Evolutionary conservation across 2,113 vertebrate genomes (phyloP).

Genomic region (Ictalurus punctatus): DNA sequence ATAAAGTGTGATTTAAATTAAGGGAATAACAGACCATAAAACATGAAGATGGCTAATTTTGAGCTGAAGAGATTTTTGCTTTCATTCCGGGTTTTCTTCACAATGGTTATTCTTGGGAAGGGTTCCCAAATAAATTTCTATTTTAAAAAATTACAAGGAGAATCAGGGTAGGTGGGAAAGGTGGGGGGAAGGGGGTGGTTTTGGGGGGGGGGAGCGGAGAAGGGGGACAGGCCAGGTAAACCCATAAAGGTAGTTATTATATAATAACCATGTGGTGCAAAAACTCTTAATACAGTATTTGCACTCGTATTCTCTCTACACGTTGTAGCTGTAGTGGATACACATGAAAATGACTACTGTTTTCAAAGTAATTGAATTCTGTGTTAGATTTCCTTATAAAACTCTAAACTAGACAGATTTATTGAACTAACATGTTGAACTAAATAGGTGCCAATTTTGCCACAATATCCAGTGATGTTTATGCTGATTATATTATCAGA

Average conservation of each 20-base stretch:
- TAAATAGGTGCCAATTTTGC: neutral
- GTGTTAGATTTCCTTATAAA: neutral
- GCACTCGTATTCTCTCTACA: neutral
- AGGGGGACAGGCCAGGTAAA: neutral
- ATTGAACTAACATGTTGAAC: neutral
- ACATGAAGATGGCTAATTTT: neutral
- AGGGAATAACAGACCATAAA: neutral
- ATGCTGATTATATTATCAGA: neutral
- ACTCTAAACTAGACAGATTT: neutral
- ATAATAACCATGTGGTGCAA: neutral
- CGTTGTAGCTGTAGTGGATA: neutral
- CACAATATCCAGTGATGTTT: neutral
- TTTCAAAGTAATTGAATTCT: neutral
- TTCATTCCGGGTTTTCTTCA: neutral
- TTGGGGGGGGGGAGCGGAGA: too few species aligned
- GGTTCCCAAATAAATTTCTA: neutral
- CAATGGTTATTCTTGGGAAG: neutral
- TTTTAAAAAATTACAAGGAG: neutral
- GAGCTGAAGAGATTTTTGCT: neutral
- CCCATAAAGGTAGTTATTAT: neutral
- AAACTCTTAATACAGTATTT: neutral
- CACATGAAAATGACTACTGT: too few species aligned
- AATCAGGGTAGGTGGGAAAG: neutral
- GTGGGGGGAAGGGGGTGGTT: too few species aligned
- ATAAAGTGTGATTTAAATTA: neutral